Base-by-base conservation (phyloP, 2,113 vertebrate species). In the Chinchilla lanigera region DNA sequence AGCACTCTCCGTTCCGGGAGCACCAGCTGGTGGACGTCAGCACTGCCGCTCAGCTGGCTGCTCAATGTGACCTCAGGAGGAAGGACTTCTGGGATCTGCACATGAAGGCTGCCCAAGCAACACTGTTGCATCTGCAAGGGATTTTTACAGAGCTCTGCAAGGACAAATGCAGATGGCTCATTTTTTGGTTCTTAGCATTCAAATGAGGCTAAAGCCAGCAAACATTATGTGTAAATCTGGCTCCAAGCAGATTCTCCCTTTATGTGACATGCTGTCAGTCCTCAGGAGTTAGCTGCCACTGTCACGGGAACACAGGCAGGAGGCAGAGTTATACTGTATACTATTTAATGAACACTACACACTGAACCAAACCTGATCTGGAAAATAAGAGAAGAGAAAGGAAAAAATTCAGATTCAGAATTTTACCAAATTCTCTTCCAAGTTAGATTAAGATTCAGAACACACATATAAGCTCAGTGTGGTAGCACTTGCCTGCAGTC, bases 401-500 rank as follows among this genome's bases (percentile, higher is more conserved):
- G 83, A 90, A 73, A 84, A 35, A 24, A 78, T 60, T 67, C 52
- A 86, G 26, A 77, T 24, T 81, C 73, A 75, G 28, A 52, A 47
- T 73, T 90, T 63, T 93, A 81, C 58, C 56, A 84, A 71, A 90
- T 67, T 65, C 87, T 44, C n/a, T 83, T 54, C 44, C 35, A 92
- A 67, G 14, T 67, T 81, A 54, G 33, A 81, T 41, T 92, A 85
- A 90, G 56, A 90, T 84, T 90, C 20, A 61, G 90, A 96, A 82
- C 38, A 85, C 92, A 84, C 65, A 38, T 63, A 73, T 69, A 17
- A 92, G 73, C 61, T 41, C 26, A 77, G 73, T 26, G 47, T 30
- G 12, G 26, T 47, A 24, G 24, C 73, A 77, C 28, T 30, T 77
- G 12, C 12, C 41, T 47, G 13, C 13, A 26, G 47, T 41, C 26